Conservation (phyloP, 2,888 invertebrate species). For the Tortrix viridana region DNA sequence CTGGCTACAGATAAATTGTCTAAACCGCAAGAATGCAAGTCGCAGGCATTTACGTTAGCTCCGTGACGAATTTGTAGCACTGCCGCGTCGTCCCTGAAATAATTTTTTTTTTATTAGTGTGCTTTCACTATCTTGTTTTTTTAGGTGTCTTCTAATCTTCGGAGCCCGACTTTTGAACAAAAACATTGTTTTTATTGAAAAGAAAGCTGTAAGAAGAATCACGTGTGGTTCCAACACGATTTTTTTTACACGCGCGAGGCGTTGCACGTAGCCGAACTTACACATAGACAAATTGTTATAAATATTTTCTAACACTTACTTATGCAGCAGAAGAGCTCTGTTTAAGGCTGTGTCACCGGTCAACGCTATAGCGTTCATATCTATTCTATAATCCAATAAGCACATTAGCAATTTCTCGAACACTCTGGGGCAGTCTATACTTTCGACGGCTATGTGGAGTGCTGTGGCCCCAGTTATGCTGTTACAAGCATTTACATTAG, state of each 20-base stretch:
- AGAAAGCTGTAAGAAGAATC: too few species aligned
- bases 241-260: too few species aligned
- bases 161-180: too few species aligned
- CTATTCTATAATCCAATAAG: conserved; percentile 71
- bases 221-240: too few species aligned
- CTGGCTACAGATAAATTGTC: conserved; percentile 84
- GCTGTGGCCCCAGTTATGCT: conserved; percentile 82
- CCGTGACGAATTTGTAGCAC: conserved; percentile 85
- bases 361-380: conserved; percentile 72
- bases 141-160: too few species aligned
- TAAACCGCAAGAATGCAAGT: conserved; percentile 80
- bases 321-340: conserved; percentile 77
- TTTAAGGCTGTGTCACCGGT: conserved; percentile 82
- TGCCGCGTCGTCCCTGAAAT: conserved; percentile 79
- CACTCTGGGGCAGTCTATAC: conserved; percentile 72
- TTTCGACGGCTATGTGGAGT: conserved; percentile 86
- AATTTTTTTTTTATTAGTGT: conserved; percentile 5
- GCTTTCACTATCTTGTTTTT: too few species aligned
- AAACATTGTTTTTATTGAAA: too few species aligned
- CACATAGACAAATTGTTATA: too few species aligned
- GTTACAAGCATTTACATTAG: conserved; percentile 80
- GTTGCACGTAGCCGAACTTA: too few species aligned
- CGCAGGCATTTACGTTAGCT: conserved; percentile 85
- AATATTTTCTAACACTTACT: conserved; percentile 55
- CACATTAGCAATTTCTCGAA: conserved; percentile 81